Evolutionary conservation across 2,113 vertebrate species (phyloP).

Genomic region (Anhinga anhinga): DNA sequence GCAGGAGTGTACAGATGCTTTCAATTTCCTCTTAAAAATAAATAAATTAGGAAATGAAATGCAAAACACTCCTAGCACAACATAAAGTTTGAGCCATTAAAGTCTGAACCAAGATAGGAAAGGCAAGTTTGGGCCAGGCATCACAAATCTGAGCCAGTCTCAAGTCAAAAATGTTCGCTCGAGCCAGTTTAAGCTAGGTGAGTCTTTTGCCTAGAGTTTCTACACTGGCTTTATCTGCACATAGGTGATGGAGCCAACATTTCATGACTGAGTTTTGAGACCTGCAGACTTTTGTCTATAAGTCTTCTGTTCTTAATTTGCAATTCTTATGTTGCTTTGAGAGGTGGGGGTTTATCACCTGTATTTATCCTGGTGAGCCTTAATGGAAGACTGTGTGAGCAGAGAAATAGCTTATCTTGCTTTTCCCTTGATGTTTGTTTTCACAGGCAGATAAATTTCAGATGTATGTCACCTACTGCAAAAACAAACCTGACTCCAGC

Average conservation of each 20-base stretch:
- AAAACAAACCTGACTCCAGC: constrained; percentile 98
- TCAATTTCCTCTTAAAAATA: constrained; percentile 24
- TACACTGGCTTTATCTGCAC: not conserved
- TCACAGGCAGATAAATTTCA: constrained; percentile 97
- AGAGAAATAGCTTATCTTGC: constrained; percentile 6
- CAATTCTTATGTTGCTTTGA: not conserved
- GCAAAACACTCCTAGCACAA: not conserved
- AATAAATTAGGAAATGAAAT: constrained; percentile 11
- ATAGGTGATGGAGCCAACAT: not conserved
- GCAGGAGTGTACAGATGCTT: not conserved
- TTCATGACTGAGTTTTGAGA: not conserved
- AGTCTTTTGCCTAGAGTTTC: not conserved
- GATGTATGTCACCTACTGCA: constrained; percentile 98
- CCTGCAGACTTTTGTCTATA: not conserved
- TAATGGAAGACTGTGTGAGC: not conserved
- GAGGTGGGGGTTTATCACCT: not conserved
- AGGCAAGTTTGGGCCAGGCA: not conserved
- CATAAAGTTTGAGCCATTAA: not conserved
- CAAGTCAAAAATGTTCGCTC: not conserved
- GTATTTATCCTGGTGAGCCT: not conserved
- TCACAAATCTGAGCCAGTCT: not conserved
- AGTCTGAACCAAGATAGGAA: not conserved
- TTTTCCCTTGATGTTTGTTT: constrained; percentile 60
- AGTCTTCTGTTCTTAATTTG: not conserved
- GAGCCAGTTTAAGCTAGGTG: not conserved